A percentile compares a stretch with the other conserved stretches of the same genome.
These are phyloP conservation scores for Drosophila ezoana DNA, from an alignment of 2,888 invertebrate genomes.

Conservation along the genomic window DNA sequence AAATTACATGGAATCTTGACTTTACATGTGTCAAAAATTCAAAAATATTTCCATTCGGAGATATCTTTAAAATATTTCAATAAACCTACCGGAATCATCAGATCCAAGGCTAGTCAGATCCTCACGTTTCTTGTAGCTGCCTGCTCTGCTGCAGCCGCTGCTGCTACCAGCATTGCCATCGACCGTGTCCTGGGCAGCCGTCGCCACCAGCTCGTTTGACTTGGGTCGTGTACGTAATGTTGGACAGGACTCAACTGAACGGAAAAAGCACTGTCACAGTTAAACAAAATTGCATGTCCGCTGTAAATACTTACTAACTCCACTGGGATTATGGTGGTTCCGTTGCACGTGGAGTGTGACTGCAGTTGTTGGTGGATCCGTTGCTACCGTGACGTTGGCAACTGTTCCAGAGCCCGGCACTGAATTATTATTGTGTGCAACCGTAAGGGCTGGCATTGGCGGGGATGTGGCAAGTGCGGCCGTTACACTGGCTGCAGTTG, in stretches of 20 bases:
- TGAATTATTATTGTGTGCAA: constrained; percentile 26
- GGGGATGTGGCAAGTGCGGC: constrained; percentile 79
- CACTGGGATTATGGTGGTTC: constrained; percentile 39
- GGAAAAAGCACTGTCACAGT: not conserved
- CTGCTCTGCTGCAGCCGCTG: constrained; percentile 61
- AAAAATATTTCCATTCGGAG: not conserved
- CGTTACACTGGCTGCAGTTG: constrained; percentile 82
- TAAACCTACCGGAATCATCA: constrained; percentile 86
- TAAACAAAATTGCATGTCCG: not conserved
- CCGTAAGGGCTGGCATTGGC: constrained; percentile 67
- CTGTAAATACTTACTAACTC: constrained; percentile 52
- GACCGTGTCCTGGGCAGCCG: constrained; percentile 49
- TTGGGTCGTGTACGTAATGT: constrained; percentile 76
- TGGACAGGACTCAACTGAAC: constrained; percentile 71
- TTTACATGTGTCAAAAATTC: not conserved
- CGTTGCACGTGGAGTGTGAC: constrained; percentile 40
- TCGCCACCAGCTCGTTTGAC: constrained; percentile 64
- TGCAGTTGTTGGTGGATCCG: constrained; percentile 21
- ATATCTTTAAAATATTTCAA: not conserved
- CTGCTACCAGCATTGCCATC: constrained; percentile 46
- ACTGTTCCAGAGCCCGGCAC: constrained; percentile 27
- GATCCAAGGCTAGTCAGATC: constrained; percentile 87
- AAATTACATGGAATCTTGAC: constrained; percentile 12
- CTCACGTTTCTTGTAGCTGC: constrained; percentile 84
- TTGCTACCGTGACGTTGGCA: constrained; percentile 12